A percentile compares a stretch with the other conserved stretches of the same genome.
These are phyloP conservation scores for Oophaga pumilio DNA, from an alignment of 2,113 vertebrate genomes.

Conservation along the genomic window DNA sequence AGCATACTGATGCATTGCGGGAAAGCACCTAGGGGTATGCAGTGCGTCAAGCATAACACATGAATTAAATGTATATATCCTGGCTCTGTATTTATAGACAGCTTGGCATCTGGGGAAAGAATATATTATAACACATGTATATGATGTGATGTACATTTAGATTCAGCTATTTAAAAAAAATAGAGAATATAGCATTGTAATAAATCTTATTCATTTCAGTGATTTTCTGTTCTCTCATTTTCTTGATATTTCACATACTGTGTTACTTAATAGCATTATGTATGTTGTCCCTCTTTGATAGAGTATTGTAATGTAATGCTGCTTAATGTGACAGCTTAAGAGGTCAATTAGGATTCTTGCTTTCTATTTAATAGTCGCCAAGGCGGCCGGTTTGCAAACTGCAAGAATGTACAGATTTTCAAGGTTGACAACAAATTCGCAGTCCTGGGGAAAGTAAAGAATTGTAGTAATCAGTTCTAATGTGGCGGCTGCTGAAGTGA, in stretches of 20 bases:
- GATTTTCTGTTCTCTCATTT: neutral
- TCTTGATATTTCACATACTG: neutral
- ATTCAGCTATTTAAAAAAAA: neutral
- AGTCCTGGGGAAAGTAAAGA: neutral
- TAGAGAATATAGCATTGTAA: neutral
- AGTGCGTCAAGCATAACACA: constrained; percentile 5
- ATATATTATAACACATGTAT: constrained; percentile 8
- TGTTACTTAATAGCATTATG: neutral
- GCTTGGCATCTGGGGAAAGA: constrained; percentile 10
- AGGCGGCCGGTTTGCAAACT: neutral
- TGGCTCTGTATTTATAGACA: constrained; percentile 8
- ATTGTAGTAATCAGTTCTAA: neutral
- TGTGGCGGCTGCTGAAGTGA: neutral
- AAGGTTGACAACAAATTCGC: neutral
- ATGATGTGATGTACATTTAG: neutral
- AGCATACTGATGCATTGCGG: constrained; percentile 11
- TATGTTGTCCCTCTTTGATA: neutral
- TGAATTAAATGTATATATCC: constrained; percentile 13
- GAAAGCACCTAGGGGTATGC: constrained; percentile 9
- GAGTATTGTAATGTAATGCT: neutral
- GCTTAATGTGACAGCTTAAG: neutral
- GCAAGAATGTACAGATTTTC: neutral
- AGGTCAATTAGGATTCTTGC: neutral
- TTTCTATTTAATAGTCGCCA: neutral
- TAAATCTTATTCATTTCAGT: constrained; percentile 3